Evolutionary conservation across 53 echinoderm and acorn worm species (phyloP), one percentile per base, ranked within the genome.

Genomic region (Stichopus horrens): DNA sequence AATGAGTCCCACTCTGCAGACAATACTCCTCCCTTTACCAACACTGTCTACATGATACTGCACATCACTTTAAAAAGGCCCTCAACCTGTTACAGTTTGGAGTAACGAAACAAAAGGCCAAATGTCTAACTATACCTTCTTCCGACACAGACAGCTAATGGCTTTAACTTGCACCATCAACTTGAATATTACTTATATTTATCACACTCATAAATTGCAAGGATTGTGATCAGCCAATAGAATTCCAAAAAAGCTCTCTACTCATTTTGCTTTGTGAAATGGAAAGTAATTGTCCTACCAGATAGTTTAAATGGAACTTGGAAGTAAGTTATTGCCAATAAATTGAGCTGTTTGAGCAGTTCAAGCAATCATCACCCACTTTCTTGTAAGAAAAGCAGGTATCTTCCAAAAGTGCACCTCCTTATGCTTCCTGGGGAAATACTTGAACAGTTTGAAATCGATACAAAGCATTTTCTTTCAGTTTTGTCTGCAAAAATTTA

Each of bases 121-220:
- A 53, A 55, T 53, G 79, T 79, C 55, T 55, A 9, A 53, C 51
- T 53, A 19, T 16, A 79, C 53, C 7, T 79, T 55, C 55, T 76
- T 79, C 79, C 79, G 54, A 79, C 18, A 55, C 55, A 79, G 79
- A 79, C 79, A 79, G 79, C 51, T 79, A 79, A 79, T 79, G 53
- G 52, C 19, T 79, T 79, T 79, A 79, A 55, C 79, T 54, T 53
- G 53, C 16, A 53, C 52, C 13, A 79, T 79, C 79, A 79, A 79
- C 79, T 79, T n/a, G 14, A 18, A 63, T 63, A 63, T 63, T 63
- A 63, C 63, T 63, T 63, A 63, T 13, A 16, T 13, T 63, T 63
- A 63, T 63, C 8, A 16, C 63, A 63, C 63, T 16, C 16, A 63
- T 63, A 63, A 63, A 63, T 63, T 63, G 16, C 7, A 4, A 63